Evolutionary conservation across 2,888 invertebrate species (phyloP).

Genomic region (Zeuzera pyrina): DNA sequence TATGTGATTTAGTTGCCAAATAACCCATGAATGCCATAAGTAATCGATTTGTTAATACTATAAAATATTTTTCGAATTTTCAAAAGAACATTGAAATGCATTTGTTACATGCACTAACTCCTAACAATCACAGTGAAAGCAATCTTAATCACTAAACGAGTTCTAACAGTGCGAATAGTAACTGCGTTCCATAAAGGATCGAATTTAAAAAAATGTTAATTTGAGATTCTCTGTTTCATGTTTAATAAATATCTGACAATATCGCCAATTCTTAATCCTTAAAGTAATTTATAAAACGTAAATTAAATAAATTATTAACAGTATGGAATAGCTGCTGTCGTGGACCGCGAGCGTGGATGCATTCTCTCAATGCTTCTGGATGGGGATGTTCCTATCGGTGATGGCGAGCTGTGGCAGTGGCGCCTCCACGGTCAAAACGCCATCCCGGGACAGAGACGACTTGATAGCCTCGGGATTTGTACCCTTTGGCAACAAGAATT

Average conservation of each 20-base stretch:
- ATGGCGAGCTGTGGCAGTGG: conserved; percentile 90
- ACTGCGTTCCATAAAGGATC: conserved; percentile 35
- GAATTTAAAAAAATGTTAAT: conserved; percentile 33
- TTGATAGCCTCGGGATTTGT: conserved; percentile 97
- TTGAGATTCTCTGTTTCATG: conserved; percentile 61
- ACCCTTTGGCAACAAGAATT: conserved; percentile 96
- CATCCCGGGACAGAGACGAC: conserved; percentile 96
- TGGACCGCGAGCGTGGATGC: conserved; percentile 26
- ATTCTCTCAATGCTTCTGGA: conserved; percentile 73
- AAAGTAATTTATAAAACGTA: conserved; percentile 54
- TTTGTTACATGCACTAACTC: conserved; percentile 36
- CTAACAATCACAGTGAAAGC: conserved; percentile 53
- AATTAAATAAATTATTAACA: conserved; percentile 71
- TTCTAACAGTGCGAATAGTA: conserved; percentile 28
- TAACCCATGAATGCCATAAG: too few species aligned
- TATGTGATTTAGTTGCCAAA: too few species aligned
- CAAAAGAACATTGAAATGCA: conserved; percentile 42
- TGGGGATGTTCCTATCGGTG: conserved; percentile 88
- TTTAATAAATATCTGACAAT: conserved; percentile 55
- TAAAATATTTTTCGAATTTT: conserved; percentile 26
- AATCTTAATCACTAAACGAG: conserved; percentile 30
- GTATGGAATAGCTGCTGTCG: conserved; percentile 67
- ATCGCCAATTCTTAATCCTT: conserved; percentile 58
- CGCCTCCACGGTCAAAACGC: conserved; percentile 96
- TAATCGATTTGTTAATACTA: too few species aligned